A percentile compares a stretch with the other conserved stretches of the same genome.
Evolutionary conservation across 1,140 invertebrate species (phyloP).

Genomic region (Lepidotrigona ventralis): DNA sequence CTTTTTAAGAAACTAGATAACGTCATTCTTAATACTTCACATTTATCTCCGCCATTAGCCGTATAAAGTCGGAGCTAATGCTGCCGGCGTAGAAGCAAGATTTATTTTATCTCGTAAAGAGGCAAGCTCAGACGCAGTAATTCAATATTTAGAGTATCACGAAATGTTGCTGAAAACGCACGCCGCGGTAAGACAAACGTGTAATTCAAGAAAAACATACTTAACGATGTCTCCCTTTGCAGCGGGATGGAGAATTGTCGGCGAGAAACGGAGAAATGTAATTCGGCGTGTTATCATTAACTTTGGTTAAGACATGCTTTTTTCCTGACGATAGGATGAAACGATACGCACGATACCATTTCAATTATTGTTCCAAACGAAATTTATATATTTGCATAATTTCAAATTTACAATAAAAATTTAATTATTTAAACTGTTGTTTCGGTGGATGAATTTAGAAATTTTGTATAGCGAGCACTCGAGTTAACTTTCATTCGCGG

Average conservation of each 20-base stretch:
- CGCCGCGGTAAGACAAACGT: not conserved
- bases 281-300: not conserved
- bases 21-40: conserved; percentile 21
- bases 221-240: not conserved
- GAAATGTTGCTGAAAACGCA: not conserved
- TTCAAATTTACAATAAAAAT: too few relatives aligned
- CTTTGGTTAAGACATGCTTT: not conserved
- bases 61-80: not conserved
- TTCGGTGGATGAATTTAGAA: too few relatives aligned
- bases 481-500: too few relatives aligned
- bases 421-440: not conserved
- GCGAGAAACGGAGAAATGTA: not conserved
- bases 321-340: not conserved
- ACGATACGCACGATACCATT: not conserved
- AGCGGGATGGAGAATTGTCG: not conserved
- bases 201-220: not conserved
- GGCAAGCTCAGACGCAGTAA: not conserved
- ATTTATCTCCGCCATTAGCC: conserved; percentile 13
- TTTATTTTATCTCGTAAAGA: conserved; percentile 22
- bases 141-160: conserved; percentile 6
- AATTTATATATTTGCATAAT: too few relatives aligned
- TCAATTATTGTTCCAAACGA: too few relatives aligned
- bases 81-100: not conserved
- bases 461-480: too few relatives aligned
- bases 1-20: not conserved